Conservation (phyloP, 2,113 vertebrate genomes). For the Gorsachius goisagi region DNA sequence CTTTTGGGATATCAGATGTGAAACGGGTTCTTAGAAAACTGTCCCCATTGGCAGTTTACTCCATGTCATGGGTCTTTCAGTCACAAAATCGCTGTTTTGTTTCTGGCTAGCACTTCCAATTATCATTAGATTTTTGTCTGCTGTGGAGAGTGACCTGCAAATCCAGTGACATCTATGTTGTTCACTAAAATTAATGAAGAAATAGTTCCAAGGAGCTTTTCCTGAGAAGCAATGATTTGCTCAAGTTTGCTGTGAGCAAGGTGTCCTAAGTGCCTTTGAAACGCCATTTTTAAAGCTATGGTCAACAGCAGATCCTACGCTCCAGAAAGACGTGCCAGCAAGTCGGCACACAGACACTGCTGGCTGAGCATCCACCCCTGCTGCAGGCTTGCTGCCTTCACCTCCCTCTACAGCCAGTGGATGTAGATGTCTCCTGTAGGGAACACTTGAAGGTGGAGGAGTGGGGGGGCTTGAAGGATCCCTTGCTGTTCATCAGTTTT, state of each 20-base stretch:
- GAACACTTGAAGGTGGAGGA: not conserved
- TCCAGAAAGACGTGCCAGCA: not conserved
- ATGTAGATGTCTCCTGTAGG: not conserved
- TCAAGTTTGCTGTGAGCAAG: not conserved
- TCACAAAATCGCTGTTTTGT: not conserved
- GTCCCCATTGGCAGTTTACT: not conserved
- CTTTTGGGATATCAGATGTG: not conserved
- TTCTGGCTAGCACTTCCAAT: not conserved
- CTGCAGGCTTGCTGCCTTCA: not conserved
- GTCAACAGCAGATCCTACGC: not conserved
- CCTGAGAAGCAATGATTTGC: not conserved
- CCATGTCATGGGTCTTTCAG: not conserved
- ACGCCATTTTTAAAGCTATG: not conserved
- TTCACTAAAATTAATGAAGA: not conserved
- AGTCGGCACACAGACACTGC: not conserved
- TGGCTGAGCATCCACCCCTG: not conserved
- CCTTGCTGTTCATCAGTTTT: not conserved
- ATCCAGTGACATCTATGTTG: not conserved
- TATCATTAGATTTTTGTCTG: not conserved
- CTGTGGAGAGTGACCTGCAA: not conserved
- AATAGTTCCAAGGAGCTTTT: not conserved
- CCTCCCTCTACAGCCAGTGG: fast-evolving
- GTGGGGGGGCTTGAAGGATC: not conserved
- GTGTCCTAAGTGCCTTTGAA: not conserved
- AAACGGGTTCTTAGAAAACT: not conserved